Conservation (phyloP, 2,113 vertebrate genomes). For the Corvus moneduloides region DNA sequence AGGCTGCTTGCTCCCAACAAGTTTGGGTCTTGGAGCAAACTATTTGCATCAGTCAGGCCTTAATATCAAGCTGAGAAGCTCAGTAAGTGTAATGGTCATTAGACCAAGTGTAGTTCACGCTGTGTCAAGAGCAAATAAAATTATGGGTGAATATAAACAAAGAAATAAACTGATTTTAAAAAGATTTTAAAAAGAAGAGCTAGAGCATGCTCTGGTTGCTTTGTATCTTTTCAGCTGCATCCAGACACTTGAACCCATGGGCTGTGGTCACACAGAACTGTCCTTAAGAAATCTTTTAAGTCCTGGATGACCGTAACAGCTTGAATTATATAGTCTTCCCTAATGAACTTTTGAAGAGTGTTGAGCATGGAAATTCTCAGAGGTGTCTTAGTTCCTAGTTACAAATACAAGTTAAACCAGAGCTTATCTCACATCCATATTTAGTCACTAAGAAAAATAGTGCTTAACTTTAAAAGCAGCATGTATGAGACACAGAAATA, state of each 20-base stretch:
- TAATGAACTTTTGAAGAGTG: not conserved
- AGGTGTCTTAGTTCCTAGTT: not conserved
- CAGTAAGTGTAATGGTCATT: not conserved
- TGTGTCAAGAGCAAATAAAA: not conserved
- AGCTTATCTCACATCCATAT: not conserved
- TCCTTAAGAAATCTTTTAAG: not conserved
- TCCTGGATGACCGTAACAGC: not conserved
- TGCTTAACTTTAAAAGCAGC: not conserved
- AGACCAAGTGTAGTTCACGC: not conserved
- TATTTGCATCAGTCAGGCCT: not conserved
- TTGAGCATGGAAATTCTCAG: not conserved
- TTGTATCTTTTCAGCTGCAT: not conserved
- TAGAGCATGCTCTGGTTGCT: not conserved
- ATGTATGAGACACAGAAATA: not conserved
- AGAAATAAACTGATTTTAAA: not conserved
- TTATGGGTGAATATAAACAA: not conserved
- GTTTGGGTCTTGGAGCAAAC: not conserved
- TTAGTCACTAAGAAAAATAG: not conserved
- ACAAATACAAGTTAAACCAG: not conserved
- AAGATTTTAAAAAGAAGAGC: not conserved
- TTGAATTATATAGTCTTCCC: not conserved
- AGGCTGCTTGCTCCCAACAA: not conserved
- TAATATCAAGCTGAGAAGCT: not conserved
- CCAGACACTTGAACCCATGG: not conserved
- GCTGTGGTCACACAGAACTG: not conserved